Evolutionary conservation across 2,888 invertebrate species (phyloP), one percentile per base, ranked within the genome.

Genomic region (Allygus modestus): DNA sequence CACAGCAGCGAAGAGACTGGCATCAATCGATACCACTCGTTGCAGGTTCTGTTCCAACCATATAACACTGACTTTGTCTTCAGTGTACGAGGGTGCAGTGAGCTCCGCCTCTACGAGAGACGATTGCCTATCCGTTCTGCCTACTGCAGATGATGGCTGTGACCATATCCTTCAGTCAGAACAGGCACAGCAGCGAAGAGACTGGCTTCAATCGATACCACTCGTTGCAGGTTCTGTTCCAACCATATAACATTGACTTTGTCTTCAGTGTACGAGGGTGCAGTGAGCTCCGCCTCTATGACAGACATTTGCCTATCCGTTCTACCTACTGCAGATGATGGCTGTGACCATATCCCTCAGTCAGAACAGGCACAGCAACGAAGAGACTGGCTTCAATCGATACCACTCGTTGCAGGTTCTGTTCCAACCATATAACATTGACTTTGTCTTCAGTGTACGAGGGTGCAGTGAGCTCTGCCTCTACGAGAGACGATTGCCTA

Each of bases 401-500:
- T n/a, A n/a, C n/a, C n/a, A n/a, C n/a, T n/a, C n/a, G n/a, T n/a
- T n/a, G n/a, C n/a, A n/a, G n/a, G n/a, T n/a, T n/a, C n/a, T n/a
- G n/a, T n/a, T n/a, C n/a, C n/a, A n/a, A n/a, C n/a, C n/a, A n/a
- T n/a, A n/a, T n/a, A n/a, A n/a, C n/a, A n/a, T n/a, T n/a, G n/a
- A n/a, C n/a, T n/a, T n/a, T n/a, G n/a, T n/a, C n/a, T n/a, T n/a
- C n/a, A n/a, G 90, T 89, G 94, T 77, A 96, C 97, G 0, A 91
- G 97, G 73, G 96, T 97, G 2, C 96, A 96, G 88, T 97, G 97
- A 94, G 94, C 96, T 0, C 97, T 97, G 0, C 95, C 97, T 61
- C 92, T 97, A 73, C 91, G 97, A 33, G 97, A 98, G 90, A 97
- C 96, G 89, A 95, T 97, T 89, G 96, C 96, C 0, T 96, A 95